These are phyloP conservation scores for Hirtodrosophila histrioides DNA, from an alignment of 2,888 invertebrate genomes.

Conservation along the genomic window DNA sequence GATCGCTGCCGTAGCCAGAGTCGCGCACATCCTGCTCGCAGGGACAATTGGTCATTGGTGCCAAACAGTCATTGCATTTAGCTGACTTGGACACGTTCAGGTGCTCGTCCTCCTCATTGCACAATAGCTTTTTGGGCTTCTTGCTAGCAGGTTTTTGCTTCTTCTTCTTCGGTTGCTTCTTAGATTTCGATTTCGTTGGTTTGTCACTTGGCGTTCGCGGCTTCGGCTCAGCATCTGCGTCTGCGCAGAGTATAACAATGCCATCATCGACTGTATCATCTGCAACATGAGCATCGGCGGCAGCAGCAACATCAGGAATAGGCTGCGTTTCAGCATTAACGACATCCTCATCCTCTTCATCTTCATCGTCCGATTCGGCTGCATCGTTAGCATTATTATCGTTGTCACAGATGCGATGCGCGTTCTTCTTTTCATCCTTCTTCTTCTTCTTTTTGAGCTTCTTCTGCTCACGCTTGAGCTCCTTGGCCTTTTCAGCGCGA, in stretches of 20 bases:
- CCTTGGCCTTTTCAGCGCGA: conserved; percentile 93
- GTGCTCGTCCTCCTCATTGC: conserved; percentile 34
- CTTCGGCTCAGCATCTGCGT: conserved; percentile 40
- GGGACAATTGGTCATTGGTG: conserved; percentile 81
- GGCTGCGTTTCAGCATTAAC: conserved; percentile 25
- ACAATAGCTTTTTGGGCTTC: conserved; percentile 44
- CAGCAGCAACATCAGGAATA: conserved; percentile 6
- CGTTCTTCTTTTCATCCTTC: conserved; percentile 86
- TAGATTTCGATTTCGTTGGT: conserved; percentile 73
- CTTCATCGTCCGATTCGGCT: conserved; percentile 65
- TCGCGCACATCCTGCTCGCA: conserved; percentile 87
- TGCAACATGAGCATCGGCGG: conserved; percentile 24
- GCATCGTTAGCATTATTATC: conserved; percentile 56
- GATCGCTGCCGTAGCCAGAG: conserved; percentile 94
- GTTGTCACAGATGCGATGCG: conserved; percentile 69
- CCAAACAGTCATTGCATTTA: conserved; percentile 80
- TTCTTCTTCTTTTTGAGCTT: conserved; percentile 92
- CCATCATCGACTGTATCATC: conserved; percentile 67
- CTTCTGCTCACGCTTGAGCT: conserved; percentile 94
- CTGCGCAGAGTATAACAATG: conserved; percentile 53
- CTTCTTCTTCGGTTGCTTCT: conserved; percentile 76
- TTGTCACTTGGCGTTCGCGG: conserved; percentile 39
- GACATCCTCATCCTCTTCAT: conserved; percentile 76
- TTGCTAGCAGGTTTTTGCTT: conserved; percentile 67
- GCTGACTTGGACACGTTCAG: conserved; percentile 43